Evolutionary conservation across 2,797 vertebrate genomes (phyloP).

Genomic region (Danio kyathit): DNA sequence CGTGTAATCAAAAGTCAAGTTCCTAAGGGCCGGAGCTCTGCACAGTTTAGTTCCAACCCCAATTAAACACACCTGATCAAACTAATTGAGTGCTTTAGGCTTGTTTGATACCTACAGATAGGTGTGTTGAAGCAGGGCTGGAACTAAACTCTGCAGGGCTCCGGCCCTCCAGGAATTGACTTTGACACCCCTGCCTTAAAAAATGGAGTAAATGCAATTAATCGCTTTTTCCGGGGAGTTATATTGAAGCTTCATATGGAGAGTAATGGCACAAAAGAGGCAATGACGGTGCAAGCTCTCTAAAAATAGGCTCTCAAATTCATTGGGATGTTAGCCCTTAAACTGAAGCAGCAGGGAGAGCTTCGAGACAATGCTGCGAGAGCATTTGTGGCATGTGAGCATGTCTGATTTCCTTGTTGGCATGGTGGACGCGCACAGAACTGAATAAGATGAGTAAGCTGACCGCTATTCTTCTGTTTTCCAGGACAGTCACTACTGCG

Average conservation of each 20-base stretch:
- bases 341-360: conserved; percentile 44
- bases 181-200: too few relatives aligned
- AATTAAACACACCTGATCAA: too few relatives aligned
- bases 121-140: too few relatives aligned
- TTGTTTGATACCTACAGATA: too few relatives aligned
- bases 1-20: too few relatives aligned
- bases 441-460: conserved; percentile 72
- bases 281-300: conserved; percentile 27
- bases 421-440: conserved; percentile 65
- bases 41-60: too few relatives aligned
- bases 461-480: conserved; percentile 65
- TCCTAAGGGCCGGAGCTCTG: too few relatives aligned
- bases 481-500: conserved; percentile 73
- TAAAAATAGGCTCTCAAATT: conserved; percentile 41
- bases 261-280: conserved; percentile 35
- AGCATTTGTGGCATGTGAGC: conserved; percentile 32
- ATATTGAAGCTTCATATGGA: conserved; percentile 50
- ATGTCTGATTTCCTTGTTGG: conserved; percentile 51
- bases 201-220: too few relatives aligned
- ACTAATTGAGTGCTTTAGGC: too few relatives aligned
- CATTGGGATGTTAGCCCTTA: conserved; percentile 46
- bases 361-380: conserved; percentile 2
- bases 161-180: too few relatives aligned
- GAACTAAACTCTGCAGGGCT: too few relatives aligned
- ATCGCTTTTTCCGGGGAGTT: too few relatives aligned